These are phyloP conservation scores for Gambelia wislizenii DNA, from an alignment of 2,797 vertebrate genomes.

Conservation along the genomic window DNA sequence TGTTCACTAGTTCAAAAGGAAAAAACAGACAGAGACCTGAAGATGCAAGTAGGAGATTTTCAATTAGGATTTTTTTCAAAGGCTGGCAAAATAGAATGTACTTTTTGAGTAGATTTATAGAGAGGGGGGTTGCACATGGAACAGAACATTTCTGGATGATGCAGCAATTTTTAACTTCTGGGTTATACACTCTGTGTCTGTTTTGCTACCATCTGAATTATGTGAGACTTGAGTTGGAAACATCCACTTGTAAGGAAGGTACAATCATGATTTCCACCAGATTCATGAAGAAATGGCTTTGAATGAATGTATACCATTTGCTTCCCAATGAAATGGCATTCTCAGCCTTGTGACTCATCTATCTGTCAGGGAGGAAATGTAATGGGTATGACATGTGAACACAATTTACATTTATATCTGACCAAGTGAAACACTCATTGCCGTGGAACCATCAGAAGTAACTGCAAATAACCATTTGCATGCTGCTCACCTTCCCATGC, in stretches of 20 bases:
- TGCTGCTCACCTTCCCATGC: conserved; percentile 85
- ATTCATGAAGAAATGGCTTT: not conserved
- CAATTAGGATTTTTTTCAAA: not conserved
- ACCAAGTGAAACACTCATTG: not conserved
- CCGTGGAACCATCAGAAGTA: not conserved
- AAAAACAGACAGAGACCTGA: not conserved
- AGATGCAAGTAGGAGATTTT: not conserved
- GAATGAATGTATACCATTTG: not conserved
- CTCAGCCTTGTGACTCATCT: not conserved
- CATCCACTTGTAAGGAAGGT: not conserved
- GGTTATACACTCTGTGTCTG: too few relatives aligned
- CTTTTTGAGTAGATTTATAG: not conserved
- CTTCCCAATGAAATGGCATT: not conserved
- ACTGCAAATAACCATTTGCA: not conserved
- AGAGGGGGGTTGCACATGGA: not conserved
- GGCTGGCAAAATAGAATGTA: not conserved
- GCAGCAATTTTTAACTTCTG: not conserved
- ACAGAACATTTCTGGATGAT: not conserved
- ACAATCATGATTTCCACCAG: not conserved
- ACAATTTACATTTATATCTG: not conserved
- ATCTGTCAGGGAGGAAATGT: not conserved
- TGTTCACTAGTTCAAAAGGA: not conserved
- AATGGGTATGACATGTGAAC: not conserved
- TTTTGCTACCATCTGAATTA: not conserved
- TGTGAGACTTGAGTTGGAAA: not conserved